A percentile compares a stretch with the other conserved stretches of the same genome.
phyloP scores from a whole-genome alignment of 2,888 invertebrate genomes.

The Blera fallax region DNA sequence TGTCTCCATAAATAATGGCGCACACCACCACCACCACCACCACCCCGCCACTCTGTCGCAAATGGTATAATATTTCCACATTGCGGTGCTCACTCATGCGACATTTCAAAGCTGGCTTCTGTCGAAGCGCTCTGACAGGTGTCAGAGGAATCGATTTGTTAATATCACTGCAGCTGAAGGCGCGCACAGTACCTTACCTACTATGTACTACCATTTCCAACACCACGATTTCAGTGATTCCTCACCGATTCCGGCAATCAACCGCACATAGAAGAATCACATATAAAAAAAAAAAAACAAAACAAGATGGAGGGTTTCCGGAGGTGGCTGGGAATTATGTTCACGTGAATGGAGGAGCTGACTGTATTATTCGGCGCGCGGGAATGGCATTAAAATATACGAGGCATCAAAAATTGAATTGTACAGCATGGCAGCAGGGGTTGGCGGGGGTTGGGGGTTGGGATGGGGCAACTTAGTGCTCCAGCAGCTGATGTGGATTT shows the following conservation, averaged over 20 bases:
- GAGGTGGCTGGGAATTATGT: slow-evolving; percentile 60
- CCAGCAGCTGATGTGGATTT: slow-evolving; percentile 45
- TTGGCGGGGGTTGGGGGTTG: too few species aligned
- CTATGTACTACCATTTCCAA: neutral
- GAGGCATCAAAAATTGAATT: slow-evolving; percentile 71
- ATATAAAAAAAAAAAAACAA: slow-evolving; percentile 13
- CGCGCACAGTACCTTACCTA: slow-evolving; percentile 2
- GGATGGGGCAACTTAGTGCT: slow-evolving; percentile 15
- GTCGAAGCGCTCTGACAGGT: slow-evolving; percentile 71
- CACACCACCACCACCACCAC: neutral
- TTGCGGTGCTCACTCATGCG: slow-evolving; percentile 69
- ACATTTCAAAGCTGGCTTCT: slow-evolving; percentile 72
- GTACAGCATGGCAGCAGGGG: slow-evolving; percentile 21
- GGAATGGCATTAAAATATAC: slow-evolving; percentile 70
- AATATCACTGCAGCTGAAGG: slow-evolving; percentile 67
- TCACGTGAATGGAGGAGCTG: slow-evolving; percentile 54
- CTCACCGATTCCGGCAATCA: slow-evolving; percentile 50
- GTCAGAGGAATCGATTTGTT: slow-evolving; percentile 72
- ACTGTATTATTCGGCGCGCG: slow-evolving; percentile 35
- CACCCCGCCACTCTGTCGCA: too few species aligned
- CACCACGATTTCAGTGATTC: slow-evolving; percentile 24
- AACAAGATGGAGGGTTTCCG: slow-evolving; percentile 50
- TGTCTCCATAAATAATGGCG: slow-evolving; percentile 65
- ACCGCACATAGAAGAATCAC: slow-evolving; percentile 42
- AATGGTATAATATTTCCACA: slow-evolving; percentile 66